Evolutionary conservation across 1,140 invertebrate species (phyloP), one percentile per base, ranked within the genome.

Genomic region (Drosophila prosaltans): DNA sequence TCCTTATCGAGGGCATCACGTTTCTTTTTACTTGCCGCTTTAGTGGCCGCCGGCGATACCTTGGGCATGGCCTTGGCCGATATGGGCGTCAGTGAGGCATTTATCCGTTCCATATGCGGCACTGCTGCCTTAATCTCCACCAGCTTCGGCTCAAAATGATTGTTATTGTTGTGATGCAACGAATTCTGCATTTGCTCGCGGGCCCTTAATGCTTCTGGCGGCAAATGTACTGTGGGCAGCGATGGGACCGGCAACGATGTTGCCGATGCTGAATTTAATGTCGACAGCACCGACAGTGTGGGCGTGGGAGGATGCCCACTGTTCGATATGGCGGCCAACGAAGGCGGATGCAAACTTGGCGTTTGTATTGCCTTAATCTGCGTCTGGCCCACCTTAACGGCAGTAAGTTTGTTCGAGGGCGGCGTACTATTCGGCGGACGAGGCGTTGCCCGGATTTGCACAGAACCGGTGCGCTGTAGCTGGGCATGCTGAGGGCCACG

Each of bases 371-470:
- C 81, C 80, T 92, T 92, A 16, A 92, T 92, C 70, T 92, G 91
- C 32, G 91, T 92, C 72, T 92, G 91, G n/a, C 91, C 91, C 76
- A 92, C 91, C 74, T 92, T 92, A 32, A 92, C 91, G 77, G 90
- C 90, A 74, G 91, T 91, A 69, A 92, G 76, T 78, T 86, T 85
- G 70, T 82, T 74, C 70, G 91, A 69, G 62, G 78, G 78, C 41
- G 74, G 78, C 30, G 62, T 70, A 55, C 66, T 89, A 43, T 69
- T 84, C 16, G 71, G 78, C 28, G 80, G 78, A 51, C 77, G 83
- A 11, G 71, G 51, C 10, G 91, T 72, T 28, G 91, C 81, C 10
- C 91, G 82, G 51, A 92, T 91, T 67, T 92, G 91, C 21, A 92
- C 90, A n/a, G 84, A 65, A 8, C 88, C 82, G 11, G 91, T 69